Base-by-base conservation (phyloP, 2,888 invertebrate species). In the Xylocampa areola region DNA sequence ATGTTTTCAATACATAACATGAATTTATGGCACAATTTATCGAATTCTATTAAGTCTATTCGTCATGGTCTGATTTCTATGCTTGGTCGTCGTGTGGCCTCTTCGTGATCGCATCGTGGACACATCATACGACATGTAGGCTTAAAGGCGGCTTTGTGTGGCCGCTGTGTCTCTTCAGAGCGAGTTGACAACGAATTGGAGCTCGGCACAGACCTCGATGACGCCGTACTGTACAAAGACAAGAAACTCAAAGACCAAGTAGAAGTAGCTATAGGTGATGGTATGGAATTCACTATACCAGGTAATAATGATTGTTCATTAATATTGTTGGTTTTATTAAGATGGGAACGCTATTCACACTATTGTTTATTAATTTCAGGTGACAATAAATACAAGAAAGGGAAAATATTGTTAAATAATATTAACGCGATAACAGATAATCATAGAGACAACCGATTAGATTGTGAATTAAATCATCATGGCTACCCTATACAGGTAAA, bases 261-360 rank as follows among this genome's bases (percentile, higher is more conserved):
- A 73, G 98, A 98, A 94, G 97, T 98, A 69, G 97, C 98, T 64
- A 97, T 98, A 82, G 98, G 98, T 40, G 98, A 98, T 87, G 98
- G 98, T 73, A 98, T 98, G 97, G 98, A 98, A 90, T 97, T 98
- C 84, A 98, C 97, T 45, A 98, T 98, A 94, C 98, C 97, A 90
- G 98, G 97, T 96, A 95, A 27, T 19, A 45, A 23, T 50, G 11
- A 33, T 27, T 14, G 45, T 13, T 11, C 36, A 37, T 36, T 40
- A 19, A 43, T 32, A 23, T 11, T 21, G 10, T 16, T 23, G 4
- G 13, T 13, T 25, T 45, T 4, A 5, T 19, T 45, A 8, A 35
- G 1, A 14, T 21, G 4, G 13, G 43, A 40, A 39, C 41, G 23
- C 19, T 39, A 35, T 44, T 29, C 16, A 30, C 5, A 44, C n/a